Evolutionary conservation across 2,888 invertebrate species (phyloP), one percentile per base, ranked within the genome.

Genomic region (Amitus sp.): DNA sequence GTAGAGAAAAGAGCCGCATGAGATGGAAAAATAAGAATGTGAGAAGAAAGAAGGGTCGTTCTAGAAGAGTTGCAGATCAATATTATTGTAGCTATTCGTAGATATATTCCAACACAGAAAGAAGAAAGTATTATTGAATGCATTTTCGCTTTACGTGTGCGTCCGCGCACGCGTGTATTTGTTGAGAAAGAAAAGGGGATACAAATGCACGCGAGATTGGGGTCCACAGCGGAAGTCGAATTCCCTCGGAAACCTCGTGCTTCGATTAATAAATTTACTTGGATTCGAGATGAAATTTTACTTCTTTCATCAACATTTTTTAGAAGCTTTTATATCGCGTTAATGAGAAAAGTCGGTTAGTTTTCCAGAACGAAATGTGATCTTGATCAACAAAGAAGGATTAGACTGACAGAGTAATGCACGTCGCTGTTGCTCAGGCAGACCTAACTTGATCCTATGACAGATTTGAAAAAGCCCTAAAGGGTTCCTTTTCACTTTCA

Each of bases 381-480:
- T 60, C 23, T 60, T 56, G 47, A 56, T 63, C 47, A 49, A 20
- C 59, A 49, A 64, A 60, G 56, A 64, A 56, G 62, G 65, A 63
- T 55, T 60, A 62, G 45, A 28, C 6, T 37, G 34, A 34, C 52
- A 48, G 63, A 59, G 66, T 69, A 70, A 72, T 69, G 70, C 71
- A 71, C 68, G 65, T 69, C 64, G 58, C 49, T 63, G 68, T 64
- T 67, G 65, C 50, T 57, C 54, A 62, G 67, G 49, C 62, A 67
- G 68, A 58, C 55, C 47, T 70, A 75, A 73, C 74, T 73, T 76
- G 76, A 76, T 74, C 74, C 74, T 68, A 69, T 71, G 77, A 76
- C 77, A 76, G 74, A 75, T 78, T 72, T 74, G 67, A 72, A 75
- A 73, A 73, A 74, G 74, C 70, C 73, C 71, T 72, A 77, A 78